These are phyloP conservation scores for Drosophila paulistorum DNA, from an alignment of 1,140 invertebrate genomes.

Conservation along the genomic window DNA sequence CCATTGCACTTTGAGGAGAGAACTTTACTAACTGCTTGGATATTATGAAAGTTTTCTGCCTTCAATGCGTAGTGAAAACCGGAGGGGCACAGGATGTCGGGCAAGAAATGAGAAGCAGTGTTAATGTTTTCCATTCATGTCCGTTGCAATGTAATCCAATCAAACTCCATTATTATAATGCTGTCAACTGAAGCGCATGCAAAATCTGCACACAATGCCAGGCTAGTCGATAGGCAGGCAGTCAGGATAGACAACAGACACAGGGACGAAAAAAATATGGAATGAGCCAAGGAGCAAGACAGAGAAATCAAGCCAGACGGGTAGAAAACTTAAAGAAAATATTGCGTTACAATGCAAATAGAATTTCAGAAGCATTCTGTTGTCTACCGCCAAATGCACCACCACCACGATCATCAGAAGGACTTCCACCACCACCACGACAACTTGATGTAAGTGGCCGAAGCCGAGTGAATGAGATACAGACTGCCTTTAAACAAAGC, in stretches of 20 bases:
- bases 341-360: conserved; percentile 74
- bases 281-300: conserved; percentile 5
- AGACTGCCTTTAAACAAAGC: conserved; percentile 66
- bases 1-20: conserved; percentile 13
- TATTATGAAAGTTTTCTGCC: conserved; percentile 76
- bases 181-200: conserved; percentile 72
- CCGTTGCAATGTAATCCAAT: conserved; percentile 78
- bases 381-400: conserved; percentile 22
- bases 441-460: conserved; percentile 63
- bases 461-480: conserved; percentile 30
- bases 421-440: background rate
- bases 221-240: conserved; percentile 12
- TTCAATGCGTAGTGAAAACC: conserved; percentile 59
- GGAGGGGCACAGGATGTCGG: background rate
- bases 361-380: conserved; percentile 66
- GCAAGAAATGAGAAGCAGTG: conserved; percentile 63
- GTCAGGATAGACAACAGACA: background rate
- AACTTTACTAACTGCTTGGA: conserved; percentile 72
- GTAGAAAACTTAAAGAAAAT: conserved; percentile 60
- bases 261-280: conserved; percentile 26
- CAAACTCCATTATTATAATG: conserved; percentile 80
- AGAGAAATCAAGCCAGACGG: conserved; percentile 19
- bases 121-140: conserved; percentile 79
- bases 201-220: conserved; percentile 47
- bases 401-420: background rate